Evolutionary conservation across 2,113 vertebrate species (phyloP).

Genomic region (Nycticryphes semicollaris): DNA sequence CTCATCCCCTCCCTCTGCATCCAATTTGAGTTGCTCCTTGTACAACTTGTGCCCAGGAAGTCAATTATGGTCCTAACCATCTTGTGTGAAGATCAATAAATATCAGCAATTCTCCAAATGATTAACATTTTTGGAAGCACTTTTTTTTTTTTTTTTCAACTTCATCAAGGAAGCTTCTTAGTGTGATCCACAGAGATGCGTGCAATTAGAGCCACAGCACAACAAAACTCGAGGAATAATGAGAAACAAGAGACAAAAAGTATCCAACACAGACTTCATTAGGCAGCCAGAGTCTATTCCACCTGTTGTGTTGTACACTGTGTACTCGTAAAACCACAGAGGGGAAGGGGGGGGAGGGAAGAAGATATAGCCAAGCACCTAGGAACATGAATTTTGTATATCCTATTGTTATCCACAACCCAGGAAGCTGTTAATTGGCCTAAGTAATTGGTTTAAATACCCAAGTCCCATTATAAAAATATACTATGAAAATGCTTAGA

Average conservation of each 20-base stretch:
- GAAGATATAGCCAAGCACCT: background rate
- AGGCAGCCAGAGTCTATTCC: background rate
- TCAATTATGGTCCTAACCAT: background rate
- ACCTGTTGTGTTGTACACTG: background rate
- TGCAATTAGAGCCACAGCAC: background rate
- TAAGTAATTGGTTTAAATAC: slow-evolving; percentile 57
- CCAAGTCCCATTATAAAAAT: slow-evolving; percentile 41
- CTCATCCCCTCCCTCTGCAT: background rate
- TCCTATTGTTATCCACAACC: slow-evolving; percentile 19
- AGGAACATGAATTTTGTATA: slow-evolving; percentile 18
- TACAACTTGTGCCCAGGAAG: background rate
- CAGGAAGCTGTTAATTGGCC: slow-evolving; percentile 46
- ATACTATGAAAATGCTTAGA: slow-evolving; percentile 43
- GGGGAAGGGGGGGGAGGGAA: fast-evolving
- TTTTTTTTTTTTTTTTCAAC: background rate
- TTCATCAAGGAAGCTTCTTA: slow-evolving; percentile 13
- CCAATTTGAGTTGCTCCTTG: background rate
- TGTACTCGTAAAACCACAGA: background rate
- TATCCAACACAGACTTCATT: background rate
- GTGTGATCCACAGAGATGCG: background rate
- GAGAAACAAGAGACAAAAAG: slow-evolving; percentile 3
- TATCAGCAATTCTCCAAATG: slow-evolving; percentile 12
- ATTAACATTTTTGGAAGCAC: background rate
- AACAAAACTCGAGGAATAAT: background rate
- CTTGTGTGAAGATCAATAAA: background rate